Percentiles rank a stretch among this genome's conserved stretches.
phyloP scores from a whole-genome alignment of 2,888 invertebrate genomes.

The Sinhomidia bicolor region DNA sequence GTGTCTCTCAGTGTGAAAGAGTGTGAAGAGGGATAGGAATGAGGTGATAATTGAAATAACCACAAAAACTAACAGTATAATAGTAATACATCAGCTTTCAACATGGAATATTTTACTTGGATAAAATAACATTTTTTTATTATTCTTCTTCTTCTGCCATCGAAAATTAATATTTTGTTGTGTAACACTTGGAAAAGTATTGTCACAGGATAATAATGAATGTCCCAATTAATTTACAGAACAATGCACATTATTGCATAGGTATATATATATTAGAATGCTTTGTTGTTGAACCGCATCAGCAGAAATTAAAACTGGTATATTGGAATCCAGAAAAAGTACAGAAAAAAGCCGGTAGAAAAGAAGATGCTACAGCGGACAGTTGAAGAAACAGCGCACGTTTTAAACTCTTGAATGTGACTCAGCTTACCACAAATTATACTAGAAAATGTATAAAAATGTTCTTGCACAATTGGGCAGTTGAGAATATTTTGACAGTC shows the following conservation, averaged over 20 bases:
- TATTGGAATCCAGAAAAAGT: neutral
- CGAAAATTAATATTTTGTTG: neutral
- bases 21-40: conserved; percentile 49
- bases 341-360: conserved; percentile 30
- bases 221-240: neutral
- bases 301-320: no score
- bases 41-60: conserved; percentile 70
- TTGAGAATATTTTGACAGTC: conserved; percentile 41
- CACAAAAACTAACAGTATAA: conserved; percentile 51
- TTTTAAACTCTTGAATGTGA: neutral
- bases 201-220: neutral
- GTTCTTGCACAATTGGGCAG: neutral
- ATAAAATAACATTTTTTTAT: neutral
- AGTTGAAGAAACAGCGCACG: neutral
- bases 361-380: neutral
- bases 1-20: neutral
- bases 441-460: neutral
- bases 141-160: no score
- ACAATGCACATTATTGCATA: neutral
- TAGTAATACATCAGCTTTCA: conserved; percentile 18
- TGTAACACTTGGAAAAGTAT: conserved; percentile 23
- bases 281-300: neutral
- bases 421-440: neutral
- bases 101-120: conserved; percentile 12
- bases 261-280: no score